These are phyloP conservation scores for Oryzias celebensis DNA, from an alignment of 2,113 vertebrate genomes.

Conservation along the genomic window DNA sequence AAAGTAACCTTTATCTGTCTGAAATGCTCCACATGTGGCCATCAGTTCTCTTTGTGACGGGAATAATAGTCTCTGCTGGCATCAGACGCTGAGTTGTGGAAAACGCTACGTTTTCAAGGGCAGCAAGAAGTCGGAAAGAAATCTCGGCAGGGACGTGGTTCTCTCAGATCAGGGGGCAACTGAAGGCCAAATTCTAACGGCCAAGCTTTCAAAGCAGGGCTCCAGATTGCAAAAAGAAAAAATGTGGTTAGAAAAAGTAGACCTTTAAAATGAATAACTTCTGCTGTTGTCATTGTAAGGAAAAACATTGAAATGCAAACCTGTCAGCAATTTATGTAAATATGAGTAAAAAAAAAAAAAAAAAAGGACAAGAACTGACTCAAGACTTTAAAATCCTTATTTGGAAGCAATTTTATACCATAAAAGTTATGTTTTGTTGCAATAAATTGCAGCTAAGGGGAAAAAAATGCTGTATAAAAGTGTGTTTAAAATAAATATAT, in stretches of 20 bases:
- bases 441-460: too few relatives aligned
- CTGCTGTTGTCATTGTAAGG: not conserved
- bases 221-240: constrained; percentile 1
- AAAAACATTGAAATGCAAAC: not conserved
- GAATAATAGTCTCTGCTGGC: constrained; percentile 17
- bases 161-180: constrained; percentile 20
- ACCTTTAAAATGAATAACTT: not conserved
- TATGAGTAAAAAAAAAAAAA: too few relatives aligned
- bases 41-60: constrained; percentile 4
- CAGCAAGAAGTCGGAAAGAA: constrained; percentile 1
- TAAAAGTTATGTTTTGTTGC: too few relatives aligned
- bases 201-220: constrained; percentile 32
- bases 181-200: constrained; percentile 32
- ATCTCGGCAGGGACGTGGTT: constrained; percentile 16
- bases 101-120: constrained; percentile 21
- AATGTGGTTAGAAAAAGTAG: not conserved
- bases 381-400: too few relatives aligned
- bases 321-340: too few relatives aligned
- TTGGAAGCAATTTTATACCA: too few relatives aligned
- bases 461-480: too few relatives aligned
- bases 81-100: not conserved
- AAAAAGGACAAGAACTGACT: too few relatives aligned
- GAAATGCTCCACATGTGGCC: constrained; percentile 1
- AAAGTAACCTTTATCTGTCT: constrained; percentile 35
- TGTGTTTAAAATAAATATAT: too few relatives aligned